Evolutionary conservation across 2,888 invertebrate species (phyloP), one percentile per base, ranked within the genome.

Genomic region (Brassicogethes aeneus): DNA sequence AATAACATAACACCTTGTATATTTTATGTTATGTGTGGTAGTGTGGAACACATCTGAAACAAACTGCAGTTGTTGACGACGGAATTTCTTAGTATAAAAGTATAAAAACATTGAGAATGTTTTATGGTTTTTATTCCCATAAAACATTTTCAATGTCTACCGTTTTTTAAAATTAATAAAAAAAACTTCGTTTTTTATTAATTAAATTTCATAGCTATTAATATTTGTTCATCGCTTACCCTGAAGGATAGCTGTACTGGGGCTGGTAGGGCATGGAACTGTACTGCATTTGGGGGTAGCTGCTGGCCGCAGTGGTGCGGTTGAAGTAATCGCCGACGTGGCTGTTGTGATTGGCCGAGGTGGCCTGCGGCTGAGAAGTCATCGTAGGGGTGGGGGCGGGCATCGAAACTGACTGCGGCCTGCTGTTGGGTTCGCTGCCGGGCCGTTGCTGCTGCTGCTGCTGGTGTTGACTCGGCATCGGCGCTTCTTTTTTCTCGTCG

Each of bases 311-410:
- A 16, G 60, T 52, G 15, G 56, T 53, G 42, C 61, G 56, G 37
- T 56, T 59, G 44, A 63, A 65, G 46, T 64, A 64, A 43, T 64
- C 64, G 42, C 46, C 57, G 45, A 61, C 52, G 32, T 58, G 59
- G 45, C 55, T 57, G 34, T 37, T 44, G 15, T 51, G 46, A 29
- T 43, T 44, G 3, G 61, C 53, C 3, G 57, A 51, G 10, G 23
- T 23, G 5, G 57, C 55, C 16, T 56, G 49, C 34, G 45, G 51
- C 35, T 52, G 57, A 30, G 51, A 51, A 31, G 52, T 56, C 34
- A 45, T 50, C 35, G 51, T 56, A 30, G 51, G 51, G 31, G 52
- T 56, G 37, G 51, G 50, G 14, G 55, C 51, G 29, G 55, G 43
- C 46, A 57, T 59, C 3, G 62, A 61, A 3, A 57, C 60, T 32